A percentile compares a stretch with the other conserved stretches of the same genome.
phyloP scores from a whole-genome alignment of 1,140 invertebrate species.

The Hyles euphorbiae region DNA sequence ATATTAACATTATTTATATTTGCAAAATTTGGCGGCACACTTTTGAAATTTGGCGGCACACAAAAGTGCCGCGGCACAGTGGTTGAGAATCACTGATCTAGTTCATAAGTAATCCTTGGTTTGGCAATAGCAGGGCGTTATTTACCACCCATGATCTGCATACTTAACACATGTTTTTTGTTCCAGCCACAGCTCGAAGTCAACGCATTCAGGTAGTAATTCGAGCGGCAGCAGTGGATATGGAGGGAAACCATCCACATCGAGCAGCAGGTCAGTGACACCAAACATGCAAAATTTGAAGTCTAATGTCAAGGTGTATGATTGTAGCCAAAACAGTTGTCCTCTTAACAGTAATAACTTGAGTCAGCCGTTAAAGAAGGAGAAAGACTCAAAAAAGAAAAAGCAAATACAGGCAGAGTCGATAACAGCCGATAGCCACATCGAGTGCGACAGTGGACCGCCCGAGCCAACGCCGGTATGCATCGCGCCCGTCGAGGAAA shows the following conservation, averaged over 20 bases:
- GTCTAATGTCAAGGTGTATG: too few species aligned
- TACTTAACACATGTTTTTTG: slow-evolving; percentile 22
- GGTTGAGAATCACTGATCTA: too few species aligned
- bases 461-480: slow-evolving; percentile 25
- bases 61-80: too few species aligned
- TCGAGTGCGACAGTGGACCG: slow-evolving; percentile 20
- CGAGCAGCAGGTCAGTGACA: slow-evolving; percentile 73
- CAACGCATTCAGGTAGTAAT: slow-evolving; percentile 83
- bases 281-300: neutral
- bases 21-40: too few species aligned
- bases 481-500: slow-evolving; percentile 29
- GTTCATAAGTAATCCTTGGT: too few species aligned
- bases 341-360: slow-evolving; percentile 29
- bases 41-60: too few species aligned
- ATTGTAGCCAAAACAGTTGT: neutral
- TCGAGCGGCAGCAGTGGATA: slow-evolving; percentile 88
- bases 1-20: too few species aligned
- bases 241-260: slow-evolving; percentile 78
- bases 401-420: slow-evolving; percentile 45
- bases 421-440: slow-evolving; percentile 14
- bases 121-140: too few species aligned
- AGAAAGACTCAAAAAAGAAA: slow-evolving; percentile 76
- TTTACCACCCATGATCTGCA: too few species aligned
- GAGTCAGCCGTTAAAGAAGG: slow-evolving; percentile 54
- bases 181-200: slow-evolving; percentile 85